Conservation (phyloP, 2,113 vertebrate genomes). For the Leptocoma aspasia region DNA sequence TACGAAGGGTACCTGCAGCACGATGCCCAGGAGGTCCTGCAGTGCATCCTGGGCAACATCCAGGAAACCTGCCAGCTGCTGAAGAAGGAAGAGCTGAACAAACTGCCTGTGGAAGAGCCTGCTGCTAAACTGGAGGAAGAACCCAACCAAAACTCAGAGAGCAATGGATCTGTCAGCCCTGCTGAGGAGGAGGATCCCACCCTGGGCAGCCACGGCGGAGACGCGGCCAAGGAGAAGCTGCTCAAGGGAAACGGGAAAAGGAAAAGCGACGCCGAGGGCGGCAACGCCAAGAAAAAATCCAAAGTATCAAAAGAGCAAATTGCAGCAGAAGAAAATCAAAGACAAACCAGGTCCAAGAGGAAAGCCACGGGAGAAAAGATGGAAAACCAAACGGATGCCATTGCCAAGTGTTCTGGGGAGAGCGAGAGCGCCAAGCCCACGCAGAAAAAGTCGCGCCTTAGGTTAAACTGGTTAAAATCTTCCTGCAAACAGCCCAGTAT, state of each 20-base stretch:
- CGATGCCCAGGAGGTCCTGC: slow-evolving; percentile 95
- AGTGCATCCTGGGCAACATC: slow-evolving; percentile 94
- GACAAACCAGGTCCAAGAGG: slow-evolving; percentile 89
- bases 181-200: not conserved
- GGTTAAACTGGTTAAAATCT: slow-evolving; percentile 86
- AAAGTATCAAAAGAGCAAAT: slow-evolving; percentile 82
- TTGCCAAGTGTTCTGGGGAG: slow-evolving; percentile 44
- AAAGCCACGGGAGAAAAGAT: slow-evolving; percentile 77
- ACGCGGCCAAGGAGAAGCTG: slow-evolving; percentile 62
- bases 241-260: slow-evolving; percentile 84
- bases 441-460: slow-evolving; percentile 83
- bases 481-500: slow-evolving; percentile 92
- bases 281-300: slow-evolving; percentile 91
- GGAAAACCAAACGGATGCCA: slow-evolving; percentile 52
- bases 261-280: slow-evolving; percentile 88
- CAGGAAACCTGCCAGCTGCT: slow-evolving; percentile 92
- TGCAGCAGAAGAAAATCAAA: slow-evolving; percentile 71
- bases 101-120: slow-evolving; percentile 42
- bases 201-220: not conserved
- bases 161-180: not conserved
- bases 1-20: slow-evolving; percentile 97
- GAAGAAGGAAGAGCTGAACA: slow-evolving; percentile 82
- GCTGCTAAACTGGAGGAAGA: slow-evolving; percentile 27
- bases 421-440: slow-evolving; percentile 57
- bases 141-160: not conserved